Evolutionary conservation across 2,888 invertebrate species (phyloP).

Genomic region (Odontocolon sp.): DNA sequence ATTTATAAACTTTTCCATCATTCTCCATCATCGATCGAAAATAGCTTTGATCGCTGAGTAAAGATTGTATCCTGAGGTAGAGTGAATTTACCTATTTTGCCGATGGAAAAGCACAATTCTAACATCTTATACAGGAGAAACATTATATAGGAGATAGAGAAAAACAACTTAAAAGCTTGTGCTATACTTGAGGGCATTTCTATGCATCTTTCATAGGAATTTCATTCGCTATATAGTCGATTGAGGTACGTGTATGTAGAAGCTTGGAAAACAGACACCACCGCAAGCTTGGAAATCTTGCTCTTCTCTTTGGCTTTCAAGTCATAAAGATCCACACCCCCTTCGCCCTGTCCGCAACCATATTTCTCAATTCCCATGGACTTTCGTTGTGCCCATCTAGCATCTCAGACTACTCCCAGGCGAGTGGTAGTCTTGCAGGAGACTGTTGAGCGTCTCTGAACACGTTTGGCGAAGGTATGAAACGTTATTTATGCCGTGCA

Average conservation of each 20-base stretch:
- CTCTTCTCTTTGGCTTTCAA: slow-evolving; percentile 32
- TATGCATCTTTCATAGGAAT: slow-evolving; percentile 55
- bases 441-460: not conserved
- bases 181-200: not conserved
- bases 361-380: slow-evolving; percentile 52
- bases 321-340: slow-evolving; percentile 50
- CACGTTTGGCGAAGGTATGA: slow-evolving; percentile 7
- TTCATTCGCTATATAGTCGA: not conserved
- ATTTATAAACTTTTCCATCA: not conserved
- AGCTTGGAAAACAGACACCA: slow-evolving; percentile 11
- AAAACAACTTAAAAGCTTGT: not conserved
- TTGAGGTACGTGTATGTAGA: not conserved
- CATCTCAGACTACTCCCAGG: not conserved
- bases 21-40: not conserved
- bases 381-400: not conserved
- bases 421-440: not conserved
- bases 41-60: not conserved
- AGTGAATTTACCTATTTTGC: not conserved
- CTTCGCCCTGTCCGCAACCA: too few species aligned
- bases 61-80: not conserved
- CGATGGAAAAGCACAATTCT: not conserved
- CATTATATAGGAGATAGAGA: not conserved
- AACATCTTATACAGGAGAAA: not conserved
- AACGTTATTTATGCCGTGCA: slow-evolving; percentile 54
- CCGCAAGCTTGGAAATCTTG: too few species aligned